Evolutionary conservation across 2,888 invertebrate species (phyloP).

Genomic region (Hybos culiciformis): DNA sequence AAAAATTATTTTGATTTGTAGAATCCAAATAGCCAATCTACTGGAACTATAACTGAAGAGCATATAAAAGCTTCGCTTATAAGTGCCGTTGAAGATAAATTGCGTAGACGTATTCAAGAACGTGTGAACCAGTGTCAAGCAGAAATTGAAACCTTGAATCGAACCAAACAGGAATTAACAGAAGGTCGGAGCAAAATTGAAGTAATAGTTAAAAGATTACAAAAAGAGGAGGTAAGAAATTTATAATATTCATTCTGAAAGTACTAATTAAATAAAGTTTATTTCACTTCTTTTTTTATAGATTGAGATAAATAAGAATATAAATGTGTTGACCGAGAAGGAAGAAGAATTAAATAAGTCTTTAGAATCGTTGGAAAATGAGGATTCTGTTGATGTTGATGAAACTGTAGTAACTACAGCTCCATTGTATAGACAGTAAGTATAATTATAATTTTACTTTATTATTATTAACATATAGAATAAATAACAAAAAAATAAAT

Average conservation of each 20-base stretch:
- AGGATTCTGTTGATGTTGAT: conserved; percentile 80
- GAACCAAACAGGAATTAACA: conserved; percentile 74
- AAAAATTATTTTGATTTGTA: conserved; percentile 10
- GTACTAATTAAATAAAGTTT: neutral
- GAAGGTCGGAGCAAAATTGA: conserved; percentile 74
- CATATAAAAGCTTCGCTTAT: conserved; percentile 87
- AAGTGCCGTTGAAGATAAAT: conserved; percentile 90
- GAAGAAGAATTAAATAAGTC: conserved; percentile 73
- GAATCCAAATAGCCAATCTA: conserved; percentile 33
- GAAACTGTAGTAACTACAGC: conserved; percentile 94
- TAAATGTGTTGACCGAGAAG: conserved; percentile 70
- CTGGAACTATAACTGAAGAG: conserved; percentile 85
- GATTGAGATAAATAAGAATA: conserved; percentile 71
- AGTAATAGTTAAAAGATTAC: conserved; percentile 59
- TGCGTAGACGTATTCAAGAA: conserved; percentile 74
- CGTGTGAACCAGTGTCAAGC: conserved; percentile 83
- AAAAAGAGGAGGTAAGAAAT: conserved; percentile 59
- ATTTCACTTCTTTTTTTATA: conserved; percentile 25
- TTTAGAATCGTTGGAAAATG: conserved; percentile 58
- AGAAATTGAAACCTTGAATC: conserved; percentile 74
- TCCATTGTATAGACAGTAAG: conserved; percentile 87
- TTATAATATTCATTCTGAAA: conserved; percentile 1
- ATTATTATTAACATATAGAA: neutral
- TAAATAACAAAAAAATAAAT: too few species aligned
- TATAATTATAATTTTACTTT: conserved; percentile 18